Conservation (phyloP, 2,888 invertebrate genomes). For the Micropterix aruncella region DNA sequence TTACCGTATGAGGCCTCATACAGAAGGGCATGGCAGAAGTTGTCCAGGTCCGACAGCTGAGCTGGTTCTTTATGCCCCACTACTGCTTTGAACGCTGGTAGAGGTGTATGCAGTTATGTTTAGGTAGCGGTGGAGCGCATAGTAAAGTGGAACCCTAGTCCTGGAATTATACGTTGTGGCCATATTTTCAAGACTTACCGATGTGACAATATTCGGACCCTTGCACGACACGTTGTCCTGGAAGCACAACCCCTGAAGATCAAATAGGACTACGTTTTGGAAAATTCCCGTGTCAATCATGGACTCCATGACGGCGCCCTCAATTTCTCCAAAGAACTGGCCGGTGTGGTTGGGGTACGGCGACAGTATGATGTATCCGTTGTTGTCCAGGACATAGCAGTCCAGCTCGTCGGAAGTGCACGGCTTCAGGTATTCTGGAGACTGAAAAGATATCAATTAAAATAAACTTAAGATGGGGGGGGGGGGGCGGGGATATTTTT, state of each 20-base stretch:
- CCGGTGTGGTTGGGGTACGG: conserved; percentile 56
- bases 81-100: too few relatives aligned
- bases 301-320: conserved; percentile 61
- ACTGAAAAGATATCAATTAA: conserved; percentile 26
- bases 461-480: too few relatives aligned
- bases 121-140: too few relatives aligned
- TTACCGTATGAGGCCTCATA: too few relatives aligned
- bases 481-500: too few relatives aligned
- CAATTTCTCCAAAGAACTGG: conserved; percentile 72
- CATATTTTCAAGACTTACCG: too few relatives aligned
- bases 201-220: conserved; percentile 20
- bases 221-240: conserved; percentile 22
- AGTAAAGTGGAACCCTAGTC: too few relatives aligned
- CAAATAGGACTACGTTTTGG: conserved; percentile 62
- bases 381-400: conserved; percentile 85
- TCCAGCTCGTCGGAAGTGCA: conserved; percentile 48
- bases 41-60: too few relatives aligned
- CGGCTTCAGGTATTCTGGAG: conserved; percentile 34
- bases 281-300: conserved; percentile 61
- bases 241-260: conserved; percentile 72
- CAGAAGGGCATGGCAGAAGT: too few relatives aligned
- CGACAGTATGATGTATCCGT: conserved; percentile 74
- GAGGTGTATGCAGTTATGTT: too few relatives aligned
- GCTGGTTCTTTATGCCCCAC: too few relatives aligned
- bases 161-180: too few relatives aligned